Conservation (phyloP, 2,113 vertebrate species). For the Heterochromis multidens region DNA sequence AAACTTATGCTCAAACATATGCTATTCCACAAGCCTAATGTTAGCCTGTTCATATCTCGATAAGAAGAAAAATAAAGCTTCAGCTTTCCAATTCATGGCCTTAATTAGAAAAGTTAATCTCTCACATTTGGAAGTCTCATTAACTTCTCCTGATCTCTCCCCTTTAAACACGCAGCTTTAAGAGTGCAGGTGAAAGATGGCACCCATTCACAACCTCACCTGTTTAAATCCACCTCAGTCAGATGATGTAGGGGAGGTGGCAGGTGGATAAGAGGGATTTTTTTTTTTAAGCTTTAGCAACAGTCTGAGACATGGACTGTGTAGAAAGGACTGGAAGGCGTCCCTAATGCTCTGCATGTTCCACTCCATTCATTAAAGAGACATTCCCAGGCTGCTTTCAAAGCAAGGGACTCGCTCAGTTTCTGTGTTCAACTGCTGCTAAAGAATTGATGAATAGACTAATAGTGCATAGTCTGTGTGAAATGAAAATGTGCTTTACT, state of each 20-base stretch:
- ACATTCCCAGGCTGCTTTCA: not conserved
- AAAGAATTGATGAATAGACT: slow-evolving; percentile 36
- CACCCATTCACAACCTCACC: not conserved
- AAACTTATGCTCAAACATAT: not conserved
- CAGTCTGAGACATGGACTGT: not conserved
- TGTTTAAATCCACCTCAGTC: not conserved
- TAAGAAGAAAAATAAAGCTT: not conserved
- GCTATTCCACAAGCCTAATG: not conserved
- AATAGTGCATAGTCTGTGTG: slow-evolving; percentile 8
- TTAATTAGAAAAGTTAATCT: not conserved
- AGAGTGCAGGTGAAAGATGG: not conserved
- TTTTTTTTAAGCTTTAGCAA: not conserved
- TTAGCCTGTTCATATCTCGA: not conserved
- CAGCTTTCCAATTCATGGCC: not conserved
- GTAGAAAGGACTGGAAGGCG: not conserved
- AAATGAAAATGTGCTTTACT: slow-evolving; percentile 31
- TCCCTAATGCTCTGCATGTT: not conserved
- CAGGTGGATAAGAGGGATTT: not conserved
- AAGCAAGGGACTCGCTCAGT: slow-evolving; percentile 10
- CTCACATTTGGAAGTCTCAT: not conserved
- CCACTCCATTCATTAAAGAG: not conserved
- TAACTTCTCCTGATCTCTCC: not conserved
- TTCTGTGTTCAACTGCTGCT: slow-evolving; percentile 11
- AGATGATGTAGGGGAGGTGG: not conserved
- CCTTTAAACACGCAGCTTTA: not conserved